Evolutionary conservation across 2,888 invertebrate species (phyloP), one percentile per base, ranked within the genome.

Genomic region (Odiellus spinosus): DNA sequence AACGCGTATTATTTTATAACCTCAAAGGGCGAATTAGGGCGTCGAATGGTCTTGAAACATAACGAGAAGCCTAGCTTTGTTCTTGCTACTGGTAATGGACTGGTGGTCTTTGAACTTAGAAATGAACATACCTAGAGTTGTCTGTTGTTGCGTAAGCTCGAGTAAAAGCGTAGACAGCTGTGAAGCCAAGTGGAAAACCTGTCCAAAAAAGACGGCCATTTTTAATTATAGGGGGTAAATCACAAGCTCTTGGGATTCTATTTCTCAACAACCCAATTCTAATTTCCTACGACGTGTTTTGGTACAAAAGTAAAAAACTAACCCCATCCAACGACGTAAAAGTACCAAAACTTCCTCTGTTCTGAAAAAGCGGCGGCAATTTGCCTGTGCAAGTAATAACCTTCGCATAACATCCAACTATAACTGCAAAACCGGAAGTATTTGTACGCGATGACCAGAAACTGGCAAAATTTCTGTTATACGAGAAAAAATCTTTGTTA

Each of bases 391-490:
- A 71, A 60, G 56, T 71, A 70, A 48, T 67, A 67, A 1, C 66
- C 70, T 55, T 70, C 69, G 50, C 63, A 63, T 41, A 70, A 65
- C 69, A 71, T 71, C 71, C 71, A 72, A 56, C 66, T 62, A 59
- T 71, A 71, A 48, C 67, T 69, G 35, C 64, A 63, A 45, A 69
- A 58, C 33, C 70, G 63, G 17, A 64, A 63, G 54, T 68, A 70
- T 12, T 52, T 52, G 10, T 26, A 26, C 5, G 26, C 26, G 4
- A 26, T 26, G 8, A 26, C 26, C 44, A 59, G 59, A 5, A 59
- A 60, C 36, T 56, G 50, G 15, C 59, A 55, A 10, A 61, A 44
- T n/a, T 63, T 54, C 6, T 61, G 36, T 15, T n/a, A n/a, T n/a
- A n/a, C n/a, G n/a, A n/a, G n/a, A n/a, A n/a, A n/a, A n/a, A n/a